These are phyloP conservation scores for Sebastiscus albofasciatus DNA, from an alignment of 2,797 vertebrate species.

Conservation along the genomic window DNA sequence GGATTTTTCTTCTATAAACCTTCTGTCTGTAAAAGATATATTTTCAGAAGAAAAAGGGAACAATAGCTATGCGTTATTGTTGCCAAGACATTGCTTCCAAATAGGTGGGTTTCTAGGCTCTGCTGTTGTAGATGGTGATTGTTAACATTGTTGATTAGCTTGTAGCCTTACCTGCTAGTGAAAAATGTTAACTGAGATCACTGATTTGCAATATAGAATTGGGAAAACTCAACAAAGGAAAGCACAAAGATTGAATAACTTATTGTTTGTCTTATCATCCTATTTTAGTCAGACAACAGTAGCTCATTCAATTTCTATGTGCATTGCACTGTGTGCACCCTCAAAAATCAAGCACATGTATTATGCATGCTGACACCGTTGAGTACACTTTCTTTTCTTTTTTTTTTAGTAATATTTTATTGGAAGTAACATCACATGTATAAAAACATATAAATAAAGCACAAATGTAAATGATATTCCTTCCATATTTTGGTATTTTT, in stretches of 20 bases:
- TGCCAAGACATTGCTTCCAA: slow-evolving; percentile 15
- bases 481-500: no score
- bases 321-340: background rate
- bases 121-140: background rate
- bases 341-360: background rate
- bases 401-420: no score
- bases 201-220: background rate
- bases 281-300: background rate
- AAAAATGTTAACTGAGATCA: background rate
- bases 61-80: background rate
- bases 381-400: background rate
- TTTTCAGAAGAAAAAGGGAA: slow-evolving; percentile 1
- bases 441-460: no score
- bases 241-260: background rate
- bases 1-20: background rate
- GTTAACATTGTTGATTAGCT: background rate
- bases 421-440: no score
- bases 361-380: background rate
- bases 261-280: background rate
- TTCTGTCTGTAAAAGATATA: background rate
- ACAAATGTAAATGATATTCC: no score
- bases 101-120: slow-evolving; percentile 12
- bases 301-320: background rate
- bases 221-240: background rate
- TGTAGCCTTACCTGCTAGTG: background rate